Base-by-base conservation (phyloP, 2,797 vertebrate genomes). In the Phoeniculus purpureus region DNA sequence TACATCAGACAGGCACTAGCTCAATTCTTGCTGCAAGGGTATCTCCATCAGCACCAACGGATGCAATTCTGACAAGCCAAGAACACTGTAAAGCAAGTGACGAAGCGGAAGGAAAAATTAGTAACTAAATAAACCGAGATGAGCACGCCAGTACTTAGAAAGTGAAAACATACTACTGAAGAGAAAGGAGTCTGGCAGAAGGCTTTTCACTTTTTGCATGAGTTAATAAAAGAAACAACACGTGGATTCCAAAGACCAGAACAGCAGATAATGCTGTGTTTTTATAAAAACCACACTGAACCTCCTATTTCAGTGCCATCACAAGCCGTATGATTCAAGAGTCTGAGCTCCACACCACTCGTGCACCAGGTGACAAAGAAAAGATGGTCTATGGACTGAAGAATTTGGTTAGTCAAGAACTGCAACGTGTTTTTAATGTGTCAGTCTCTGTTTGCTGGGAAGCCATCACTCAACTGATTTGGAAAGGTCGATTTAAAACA, bases 41-140 rank as follows among this genome's bases (percentile, higher is more conserved):
- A 72, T 3, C 1, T 64, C 75, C 86, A 54, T 16, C 50, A 74
- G 67, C 34, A 73, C 29, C 47, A 52, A 79, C 32, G 90, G 82
- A 62, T 7, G 34, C 83, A 70, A 75, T 17, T 55, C 18, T 43
- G 52, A 87, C 37, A 82, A 89, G 66, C 37, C 71, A 87, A 71
- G 45, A 90, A 74, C 48, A 21, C 2, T 54, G 12, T 29, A 85
- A 88, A 81, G 54, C 45, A 85, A 78, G 54, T 34, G 73, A 74
- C 13, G 31, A 91, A 81, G 59, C 51, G 34, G 89, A 93, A 93
- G 50, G 51, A 66, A 91, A 55, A 92, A 91, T 74, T 68, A 89
- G 56, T 78, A 89, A 80, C 45, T 61, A 91, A 61, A 92, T 68
- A 50, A 94, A 92, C 32, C n/a, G 73, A 34, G 66, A 85, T 83